Evolutionary conservation across 2,797 vertebrate species (phyloP).

Genomic region (Sitta carolinensis): DNA sequence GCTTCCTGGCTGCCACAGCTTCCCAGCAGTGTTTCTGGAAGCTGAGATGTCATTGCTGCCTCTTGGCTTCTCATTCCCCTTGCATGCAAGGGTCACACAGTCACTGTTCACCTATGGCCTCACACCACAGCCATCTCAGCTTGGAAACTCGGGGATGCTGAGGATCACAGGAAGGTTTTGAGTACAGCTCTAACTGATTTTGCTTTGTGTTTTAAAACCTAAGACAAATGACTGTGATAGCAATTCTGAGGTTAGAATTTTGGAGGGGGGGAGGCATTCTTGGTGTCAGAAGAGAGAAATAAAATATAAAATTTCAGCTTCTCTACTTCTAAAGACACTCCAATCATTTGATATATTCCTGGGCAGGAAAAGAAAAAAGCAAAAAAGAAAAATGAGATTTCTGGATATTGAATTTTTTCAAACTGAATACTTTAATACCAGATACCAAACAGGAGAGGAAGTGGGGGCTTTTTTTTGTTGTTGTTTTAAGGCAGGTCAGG

Average conservation of each 20-base stretch:
- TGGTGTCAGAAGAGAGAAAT: background rate
- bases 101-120: background rate
- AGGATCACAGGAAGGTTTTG: background rate
- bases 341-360: background rate
- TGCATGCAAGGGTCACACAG: background rate
- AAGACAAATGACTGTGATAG: background rate
- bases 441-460: background rate
- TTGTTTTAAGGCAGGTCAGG: background rate
- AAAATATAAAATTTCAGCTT: background rate
- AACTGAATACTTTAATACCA: background rate
- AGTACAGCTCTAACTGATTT: background rate
- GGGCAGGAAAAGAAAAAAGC: background rate
- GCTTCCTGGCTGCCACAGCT: background rate
- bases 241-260: background rate
- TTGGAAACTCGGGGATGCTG: background rate
- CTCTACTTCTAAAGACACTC: background rate
- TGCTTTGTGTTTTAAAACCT: background rate
- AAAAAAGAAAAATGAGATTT: background rate
- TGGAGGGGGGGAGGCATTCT: background rate
- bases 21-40: background rate
- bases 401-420: background rate
- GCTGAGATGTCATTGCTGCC: background rate
- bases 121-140: background rate
- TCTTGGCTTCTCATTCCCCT: background rate
- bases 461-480: rapidly evolving